Evolutionary conservation across 2,113 vertebrate species (phyloP).

Genomic region (Bufo gargarizans): DNA sequence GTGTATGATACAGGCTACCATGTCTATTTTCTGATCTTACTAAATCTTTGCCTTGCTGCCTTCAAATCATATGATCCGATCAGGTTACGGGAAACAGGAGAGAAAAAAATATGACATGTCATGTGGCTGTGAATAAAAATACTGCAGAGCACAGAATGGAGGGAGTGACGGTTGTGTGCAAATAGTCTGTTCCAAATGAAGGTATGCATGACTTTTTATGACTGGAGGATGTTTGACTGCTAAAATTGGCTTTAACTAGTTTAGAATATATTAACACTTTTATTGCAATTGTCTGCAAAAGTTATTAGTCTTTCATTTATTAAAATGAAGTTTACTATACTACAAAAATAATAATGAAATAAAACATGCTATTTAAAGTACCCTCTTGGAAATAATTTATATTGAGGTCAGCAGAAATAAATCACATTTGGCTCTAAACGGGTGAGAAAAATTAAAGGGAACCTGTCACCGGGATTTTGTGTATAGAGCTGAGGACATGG

Average conservation of each 20-base stretch:
- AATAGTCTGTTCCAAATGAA: neutral
- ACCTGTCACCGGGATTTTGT: too few relatives aligned
- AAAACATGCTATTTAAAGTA: too few relatives aligned
- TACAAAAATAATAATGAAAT: too few relatives aligned
- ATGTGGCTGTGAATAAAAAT: constrained; percentile 30
- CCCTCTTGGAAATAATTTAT: too few relatives aligned
- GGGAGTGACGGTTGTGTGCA: neutral
- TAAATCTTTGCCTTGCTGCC: neutral
- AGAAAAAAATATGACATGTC: constrained; percentile 18
- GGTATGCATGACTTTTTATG: neutral
- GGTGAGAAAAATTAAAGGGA: too few relatives aligned
- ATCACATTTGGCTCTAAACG: too few relatives aligned
- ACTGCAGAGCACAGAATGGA: constrained; percentile 37
- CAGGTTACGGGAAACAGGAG: neutral
- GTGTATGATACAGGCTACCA: neutral
- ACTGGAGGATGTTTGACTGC: neutral
- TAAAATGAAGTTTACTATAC: too few relatives aligned
- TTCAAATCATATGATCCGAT: constrained; percentile 38
- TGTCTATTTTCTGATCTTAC: constrained; percentile 26
- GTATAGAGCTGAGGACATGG: too few relatives aligned
- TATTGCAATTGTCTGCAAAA: too few relatives aligned
- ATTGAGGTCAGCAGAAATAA: too few relatives aligned
- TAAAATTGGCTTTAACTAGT: neutral
- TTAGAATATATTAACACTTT: too few relatives aligned
- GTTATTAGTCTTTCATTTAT: too few relatives aligned